These are phyloP conservation scores for Cotesia congregata DNA, from an alignment of 2,888 invertebrate species.

Conservation along the genomic window DNA sequence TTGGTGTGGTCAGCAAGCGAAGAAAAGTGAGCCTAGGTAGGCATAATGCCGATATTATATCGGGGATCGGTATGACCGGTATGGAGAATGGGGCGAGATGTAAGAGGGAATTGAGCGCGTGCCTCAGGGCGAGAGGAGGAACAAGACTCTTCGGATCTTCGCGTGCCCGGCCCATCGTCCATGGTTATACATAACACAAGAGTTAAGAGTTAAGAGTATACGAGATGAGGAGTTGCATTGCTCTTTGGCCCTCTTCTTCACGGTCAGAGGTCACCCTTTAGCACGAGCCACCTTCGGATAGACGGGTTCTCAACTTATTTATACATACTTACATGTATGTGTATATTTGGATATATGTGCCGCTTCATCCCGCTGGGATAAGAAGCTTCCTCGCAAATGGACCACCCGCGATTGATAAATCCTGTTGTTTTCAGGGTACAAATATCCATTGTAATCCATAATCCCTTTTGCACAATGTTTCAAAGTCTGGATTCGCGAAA, in stretches of 20 bases:
- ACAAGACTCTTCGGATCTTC: slow-evolving; percentile 52
- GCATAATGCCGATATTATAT: neutral
- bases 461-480: too few relatives aligned
- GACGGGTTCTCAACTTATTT: slow-evolving; percentile 60
- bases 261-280: slow-evolving; percentile 69
- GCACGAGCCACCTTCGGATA: slow-evolving; percentile 65
- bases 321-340: neutral
- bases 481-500: neutral
- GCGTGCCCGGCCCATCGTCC: slow-evolving; percentile 64
- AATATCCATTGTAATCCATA: too few relatives aligned
- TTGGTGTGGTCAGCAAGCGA: too few relatives aligned
- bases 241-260: slow-evolving; percentile 49
- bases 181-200: neutral
- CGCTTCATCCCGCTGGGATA: slow-evolving; percentile 28
- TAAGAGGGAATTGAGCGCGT: slow-evolving; percentile 61
- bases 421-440: too few relatives aligned
- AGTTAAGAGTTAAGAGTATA: slow-evolving; percentile 49
- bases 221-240: slow-evolving; percentile 2
- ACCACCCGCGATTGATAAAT: slow-evolving; percentile 22
- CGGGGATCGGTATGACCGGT: neutral
- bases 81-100: slow-evolving; percentile 40
- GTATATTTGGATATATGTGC: neutral
- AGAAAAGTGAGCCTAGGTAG: too few relatives aligned
- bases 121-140: slow-evolving; percentile 60
- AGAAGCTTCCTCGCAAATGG: slow-evolving; percentile 32